A percentile compares a stretch with the other conserved stretches of the same genome.
Evolutionary conservation across 2,888 invertebrate genomes (phyloP).

Genomic region (Neelides folsomi): DNA sequence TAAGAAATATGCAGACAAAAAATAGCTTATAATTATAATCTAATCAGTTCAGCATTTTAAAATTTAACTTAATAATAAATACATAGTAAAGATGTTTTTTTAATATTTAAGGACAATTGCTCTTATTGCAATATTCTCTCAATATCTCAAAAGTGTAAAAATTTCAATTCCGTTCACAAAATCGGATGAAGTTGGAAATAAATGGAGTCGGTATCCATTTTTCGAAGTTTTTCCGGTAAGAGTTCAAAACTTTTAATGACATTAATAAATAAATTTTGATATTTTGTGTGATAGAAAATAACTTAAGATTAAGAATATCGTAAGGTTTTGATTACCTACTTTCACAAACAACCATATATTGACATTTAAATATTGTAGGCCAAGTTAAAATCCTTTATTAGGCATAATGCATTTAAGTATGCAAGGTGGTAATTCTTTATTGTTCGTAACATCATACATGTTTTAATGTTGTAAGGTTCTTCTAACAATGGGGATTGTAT

Average conservation of each 20-base stretch:
- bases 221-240: constrained; percentile 19
- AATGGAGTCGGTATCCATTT: constrained; percentile 12
- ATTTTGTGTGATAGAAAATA: no score
- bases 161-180: constrained; percentile 50
- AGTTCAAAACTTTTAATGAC: not conserved
- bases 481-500: constrained; percentile 60
- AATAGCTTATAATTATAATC: constrained; percentile 1
- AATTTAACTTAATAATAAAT: no score
- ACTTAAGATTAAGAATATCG: no score
- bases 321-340: no score
- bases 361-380: no score
- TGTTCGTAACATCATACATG: no score
- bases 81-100: no score
- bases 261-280: no score
- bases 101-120: constrained; percentile 51
- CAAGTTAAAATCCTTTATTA: no score
- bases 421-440: no score
- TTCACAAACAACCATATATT: no score
- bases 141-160: constrained; percentile 54
- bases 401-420: no score
- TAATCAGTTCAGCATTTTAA: constrained; percentile 1
- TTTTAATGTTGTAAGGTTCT: constrained; percentile 47
- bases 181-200: constrained; percentile 34
- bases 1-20: not conserved
- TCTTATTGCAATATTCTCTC: constrained; percentile 63